phyloP scores from a whole-genome alignment of 2,113 vertebrate genomes.

The Gobio gobio region DNA sequence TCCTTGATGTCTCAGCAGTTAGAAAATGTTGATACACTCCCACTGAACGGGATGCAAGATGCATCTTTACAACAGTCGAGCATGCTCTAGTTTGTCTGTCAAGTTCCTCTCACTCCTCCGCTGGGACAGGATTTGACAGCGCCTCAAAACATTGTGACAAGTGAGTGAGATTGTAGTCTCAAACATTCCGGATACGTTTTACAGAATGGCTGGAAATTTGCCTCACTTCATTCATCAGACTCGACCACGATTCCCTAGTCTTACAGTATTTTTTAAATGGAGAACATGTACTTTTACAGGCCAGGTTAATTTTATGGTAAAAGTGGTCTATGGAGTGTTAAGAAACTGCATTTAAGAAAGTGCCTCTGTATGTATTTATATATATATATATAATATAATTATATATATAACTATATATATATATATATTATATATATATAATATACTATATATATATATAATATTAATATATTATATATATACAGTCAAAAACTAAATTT shows the following conservation, averaged over 20 bases:
- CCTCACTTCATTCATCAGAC: conserved; percentile 7
- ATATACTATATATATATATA: no score
- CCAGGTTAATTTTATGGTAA: no score
- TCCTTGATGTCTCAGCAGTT: conserved; percentile 35
- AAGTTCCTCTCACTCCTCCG: conserved; percentile 6
- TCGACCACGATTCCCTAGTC: neutral
- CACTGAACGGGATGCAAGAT: neutral
- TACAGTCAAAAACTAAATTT: no score
- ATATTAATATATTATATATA: no score
- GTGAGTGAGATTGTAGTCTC: conserved; percentile 9
- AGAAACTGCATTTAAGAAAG: no score
- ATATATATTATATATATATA: no score
- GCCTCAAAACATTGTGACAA: conserved; percentile 39
- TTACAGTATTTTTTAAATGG: no score
- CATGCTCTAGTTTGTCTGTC: conserved; percentile 31
- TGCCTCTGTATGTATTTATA: no score
- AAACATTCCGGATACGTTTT: conserved; percentile 2
- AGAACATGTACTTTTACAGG: no score
- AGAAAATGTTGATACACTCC: conserved; percentile 24
- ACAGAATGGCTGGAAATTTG: conserved; percentile 20
- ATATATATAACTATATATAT: no score
- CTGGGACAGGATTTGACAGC: conserved; percentile 35
- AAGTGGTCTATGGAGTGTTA: no score
- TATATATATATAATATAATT: no score
- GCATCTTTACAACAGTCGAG: neutral